Conservation (phyloP, 2,113 vertebrate species). For the Pycnonotus jocosus region DNA sequence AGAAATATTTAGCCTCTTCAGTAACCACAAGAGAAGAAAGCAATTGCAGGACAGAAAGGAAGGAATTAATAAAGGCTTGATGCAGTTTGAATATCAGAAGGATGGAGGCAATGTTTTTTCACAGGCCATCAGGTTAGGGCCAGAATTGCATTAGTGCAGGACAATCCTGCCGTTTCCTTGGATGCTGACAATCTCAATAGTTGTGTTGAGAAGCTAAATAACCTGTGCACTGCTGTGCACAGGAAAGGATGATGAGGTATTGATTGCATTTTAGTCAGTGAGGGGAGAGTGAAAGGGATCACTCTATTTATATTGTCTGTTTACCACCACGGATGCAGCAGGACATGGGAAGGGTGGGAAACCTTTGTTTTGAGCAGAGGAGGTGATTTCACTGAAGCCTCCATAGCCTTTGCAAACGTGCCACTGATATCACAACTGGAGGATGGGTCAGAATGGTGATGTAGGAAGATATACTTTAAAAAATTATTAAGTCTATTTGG, state of each 20-base stretch:
- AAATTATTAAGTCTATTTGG: neutral
- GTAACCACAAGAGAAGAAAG: neutral
- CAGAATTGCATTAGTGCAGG: neutral
- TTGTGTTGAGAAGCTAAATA: neutral
- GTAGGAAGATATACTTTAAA: neutral
- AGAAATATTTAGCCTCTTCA: neutral
- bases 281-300: neutral
- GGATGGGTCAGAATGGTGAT: neutral
- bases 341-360: neutral
- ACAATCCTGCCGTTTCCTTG: neutral
- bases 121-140: neutral
- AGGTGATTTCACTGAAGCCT: neutral
- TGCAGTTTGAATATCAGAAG: neutral
- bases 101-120: neutral
- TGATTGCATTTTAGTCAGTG: neutral
- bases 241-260: slow-evolving; percentile 25
- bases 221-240: neutral
- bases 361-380: neutral
- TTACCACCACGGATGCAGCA: neutral
- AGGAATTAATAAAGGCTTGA: neutral
- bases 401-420: neutral
- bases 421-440: neutral
- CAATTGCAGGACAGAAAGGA: neutral
- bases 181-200: neutral
- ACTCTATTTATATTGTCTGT: neutral